Evolutionary conservation across 2,113 vertebrate genomes (phyloP).

Genomic region (Podarcis raffonei): DNA sequence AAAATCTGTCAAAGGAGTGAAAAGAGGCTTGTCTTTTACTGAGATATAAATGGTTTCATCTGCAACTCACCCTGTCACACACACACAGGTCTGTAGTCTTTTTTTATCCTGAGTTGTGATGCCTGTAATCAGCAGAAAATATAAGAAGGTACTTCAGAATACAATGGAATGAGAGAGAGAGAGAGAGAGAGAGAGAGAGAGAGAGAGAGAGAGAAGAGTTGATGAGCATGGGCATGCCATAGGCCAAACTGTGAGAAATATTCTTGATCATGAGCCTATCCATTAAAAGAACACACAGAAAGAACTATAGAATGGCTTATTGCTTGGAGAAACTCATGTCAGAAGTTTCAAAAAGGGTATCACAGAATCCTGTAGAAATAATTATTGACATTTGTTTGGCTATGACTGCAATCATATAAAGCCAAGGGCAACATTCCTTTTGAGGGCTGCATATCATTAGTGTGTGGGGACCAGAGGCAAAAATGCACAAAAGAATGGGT

Average conservation of each 20-base stretch:
- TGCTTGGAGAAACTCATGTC: background rate
- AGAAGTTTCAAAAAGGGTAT: background rate
- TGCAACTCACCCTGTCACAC: constrained; percentile 8
- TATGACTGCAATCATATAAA: background rate
- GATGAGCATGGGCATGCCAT: background rate
- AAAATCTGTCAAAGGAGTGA: background rate
- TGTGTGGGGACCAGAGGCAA: too few relatives aligned
- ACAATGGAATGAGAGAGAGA: constrained; percentile 3
- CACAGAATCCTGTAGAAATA: background rate
- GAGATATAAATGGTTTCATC: background rate
- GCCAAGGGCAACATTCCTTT: too few relatives aligned
- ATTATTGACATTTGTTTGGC: too few relatives aligned
- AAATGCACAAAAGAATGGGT: too few relatives aligned
- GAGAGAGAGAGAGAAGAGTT: background rate
- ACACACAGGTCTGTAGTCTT: too few relatives aligned
- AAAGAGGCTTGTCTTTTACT: background rate
- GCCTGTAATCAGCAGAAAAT: constrained; percentile 23
- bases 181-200: too few relatives aligned
- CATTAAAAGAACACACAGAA: background rate
- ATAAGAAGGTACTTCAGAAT: background rate
- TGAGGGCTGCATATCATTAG: too few relatives aligned
- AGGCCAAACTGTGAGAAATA: constrained; percentile 27
- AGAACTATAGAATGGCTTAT: constrained; percentile 23
- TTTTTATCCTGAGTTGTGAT: background rate
- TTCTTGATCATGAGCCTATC: constrained; percentile 4